phyloP scores from a whole-genome alignment of 2,113 vertebrate genomes.

The Orientallactaga bullata region DNA sequence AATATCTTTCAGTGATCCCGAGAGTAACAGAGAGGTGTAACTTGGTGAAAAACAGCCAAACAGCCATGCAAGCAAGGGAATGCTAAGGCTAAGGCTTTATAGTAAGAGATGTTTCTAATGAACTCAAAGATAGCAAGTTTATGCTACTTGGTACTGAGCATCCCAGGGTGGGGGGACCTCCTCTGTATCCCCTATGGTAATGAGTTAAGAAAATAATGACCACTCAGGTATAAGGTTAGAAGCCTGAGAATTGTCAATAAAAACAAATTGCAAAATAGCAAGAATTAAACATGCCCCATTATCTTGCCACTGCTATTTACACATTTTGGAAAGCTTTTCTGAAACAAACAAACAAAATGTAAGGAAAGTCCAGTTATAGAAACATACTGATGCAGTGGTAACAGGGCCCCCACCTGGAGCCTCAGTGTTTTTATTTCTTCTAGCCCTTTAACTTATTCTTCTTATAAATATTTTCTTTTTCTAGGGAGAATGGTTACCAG shows the following conservation, averaged over 20 bases:
- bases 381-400: neutral
- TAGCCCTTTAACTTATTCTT: neutral
- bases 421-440: neutral
- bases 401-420: neutral
- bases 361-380: neutral
- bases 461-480: neutral
- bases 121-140: neutral
- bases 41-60: neutral
- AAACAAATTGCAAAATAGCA: conserved; percentile 50
- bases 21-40: neutral
- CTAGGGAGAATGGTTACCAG: neutral
- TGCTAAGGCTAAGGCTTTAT: neutral
- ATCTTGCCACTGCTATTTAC: neutral
- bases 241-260: conserved; percentile 35
- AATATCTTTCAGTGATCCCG: neutral
- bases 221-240: neutral
- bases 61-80: neutral
- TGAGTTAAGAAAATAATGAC: neutral
- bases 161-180: neutral
- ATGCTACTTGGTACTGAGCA: neutral
- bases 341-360: neutral
- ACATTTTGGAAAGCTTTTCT: neutral
- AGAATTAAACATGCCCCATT: neutral
- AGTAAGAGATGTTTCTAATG: neutral
- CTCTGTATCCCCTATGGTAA: neutral